These are phyloP conservation scores for Vanessa cardui DNA, from an alignment of 2,888 invertebrate species.

Conservation along the genomic window DNA sequence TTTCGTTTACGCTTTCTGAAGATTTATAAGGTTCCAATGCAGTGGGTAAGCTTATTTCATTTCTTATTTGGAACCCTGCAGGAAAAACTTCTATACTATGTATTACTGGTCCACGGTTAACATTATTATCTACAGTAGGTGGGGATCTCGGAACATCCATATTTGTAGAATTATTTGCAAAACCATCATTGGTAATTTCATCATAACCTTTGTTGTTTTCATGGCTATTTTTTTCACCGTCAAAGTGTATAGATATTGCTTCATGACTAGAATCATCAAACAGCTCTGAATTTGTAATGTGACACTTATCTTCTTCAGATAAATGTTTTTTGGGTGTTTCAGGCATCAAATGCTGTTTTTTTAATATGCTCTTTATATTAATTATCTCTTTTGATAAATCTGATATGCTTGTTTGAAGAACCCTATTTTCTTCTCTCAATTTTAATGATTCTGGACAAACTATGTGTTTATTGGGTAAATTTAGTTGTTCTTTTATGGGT, in stretches of 20 bases:
- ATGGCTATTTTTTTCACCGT: constrained; percentile 13
- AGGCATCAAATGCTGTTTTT: constrained; percentile 29
- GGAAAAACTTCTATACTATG: not conserved
- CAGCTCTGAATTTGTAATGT: constrained; percentile 15
- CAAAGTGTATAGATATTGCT: constrained; percentile 15
- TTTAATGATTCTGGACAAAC: constrained; percentile 47
- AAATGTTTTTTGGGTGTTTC: constrained; percentile 17
- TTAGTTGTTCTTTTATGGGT: constrained; percentile 13
- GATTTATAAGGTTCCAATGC: not conserved
- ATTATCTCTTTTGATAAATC: constrained; percentile 47
- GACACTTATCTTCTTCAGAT: constrained; percentile 6
- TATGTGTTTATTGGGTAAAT: constrained; percentile 16
- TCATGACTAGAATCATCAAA: constrained; percentile 32
- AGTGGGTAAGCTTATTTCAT: not conserved
- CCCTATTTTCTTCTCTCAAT: constrained; percentile 48
- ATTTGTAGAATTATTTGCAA: too few species aligned
- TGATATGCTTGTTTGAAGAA: constrained; percentile 43
- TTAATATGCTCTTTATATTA: constrained; percentile 47
- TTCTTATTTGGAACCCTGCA: not conserved
- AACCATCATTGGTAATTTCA: too few species aligned
- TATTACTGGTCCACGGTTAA: not conserved
- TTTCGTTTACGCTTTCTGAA: not conserved
- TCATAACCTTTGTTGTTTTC: not conserved
- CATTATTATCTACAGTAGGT: not conserved
- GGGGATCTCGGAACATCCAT: not conserved